These are phyloP conservation scores for Chloroceryle inda DNA, from an alignment of 2,797 vertebrate species.

Conservation along the genomic window DNA sequence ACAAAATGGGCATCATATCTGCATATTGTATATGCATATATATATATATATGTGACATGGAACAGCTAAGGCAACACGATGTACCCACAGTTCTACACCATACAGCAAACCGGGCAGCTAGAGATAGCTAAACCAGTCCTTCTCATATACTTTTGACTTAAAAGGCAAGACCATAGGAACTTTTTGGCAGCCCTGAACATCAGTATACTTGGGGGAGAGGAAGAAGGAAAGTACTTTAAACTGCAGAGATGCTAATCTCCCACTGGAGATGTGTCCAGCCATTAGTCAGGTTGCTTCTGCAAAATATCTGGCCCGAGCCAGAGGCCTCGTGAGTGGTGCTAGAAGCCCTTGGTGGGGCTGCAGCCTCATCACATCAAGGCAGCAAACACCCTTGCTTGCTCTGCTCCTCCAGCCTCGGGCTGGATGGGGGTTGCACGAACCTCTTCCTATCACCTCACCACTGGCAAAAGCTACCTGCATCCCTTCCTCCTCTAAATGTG, in stretches of 20 bases:
- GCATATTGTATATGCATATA: neutral
- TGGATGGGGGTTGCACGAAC: fast-evolving
- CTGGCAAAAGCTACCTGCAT: neutral
- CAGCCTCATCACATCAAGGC: neutral
- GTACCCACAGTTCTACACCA: neutral
- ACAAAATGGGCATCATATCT: slow-evolving; percentile 11
- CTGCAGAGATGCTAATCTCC: slow-evolving; percentile 63
- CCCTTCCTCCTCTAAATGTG: neutral
- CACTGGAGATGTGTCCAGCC: neutral
- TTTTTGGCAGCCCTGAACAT: slow-evolving; percentile 32
- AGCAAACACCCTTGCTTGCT: fast-evolving
- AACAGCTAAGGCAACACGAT: neutral
- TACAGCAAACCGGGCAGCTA: slow-evolving; percentile 23
- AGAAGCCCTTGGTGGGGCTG: neutral
- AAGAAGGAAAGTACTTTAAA: slow-evolving; percentile 57
- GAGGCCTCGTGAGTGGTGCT: fast-evolving
- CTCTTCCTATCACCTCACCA: neutral
- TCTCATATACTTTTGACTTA: slow-evolving; percentile 14
- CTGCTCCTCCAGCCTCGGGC: fast-evolving
- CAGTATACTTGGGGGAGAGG: slow-evolving; percentile 4
- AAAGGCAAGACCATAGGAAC: slow-evolving; percentile 38
- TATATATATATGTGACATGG: neutral
- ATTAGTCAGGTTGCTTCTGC: neutral
- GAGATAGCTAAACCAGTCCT: neutral
- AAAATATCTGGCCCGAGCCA: neutral